These are phyloP conservation scores for Siniperca undulata DNA, from an alignment of 2,797 vertebrate genomes.

Conservation along the genomic window DNA sequence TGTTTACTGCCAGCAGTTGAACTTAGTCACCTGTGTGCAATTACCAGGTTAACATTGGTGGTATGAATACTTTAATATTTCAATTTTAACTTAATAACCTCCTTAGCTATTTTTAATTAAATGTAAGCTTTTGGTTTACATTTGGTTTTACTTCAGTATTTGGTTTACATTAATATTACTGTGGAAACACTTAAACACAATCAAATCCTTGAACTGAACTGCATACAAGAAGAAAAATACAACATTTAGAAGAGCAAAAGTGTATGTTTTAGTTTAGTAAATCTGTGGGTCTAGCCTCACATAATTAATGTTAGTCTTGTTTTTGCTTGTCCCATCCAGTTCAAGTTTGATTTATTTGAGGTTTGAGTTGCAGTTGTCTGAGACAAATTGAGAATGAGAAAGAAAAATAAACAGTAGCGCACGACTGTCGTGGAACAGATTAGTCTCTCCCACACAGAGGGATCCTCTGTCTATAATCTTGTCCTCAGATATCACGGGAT, in stretches of 20 bases:
- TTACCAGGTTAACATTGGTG: neutral
- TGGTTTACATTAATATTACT: neutral
- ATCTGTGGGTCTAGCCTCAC: neutral
- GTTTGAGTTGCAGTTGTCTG: constrained; percentile 31
- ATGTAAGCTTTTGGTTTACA: too few species aligned
- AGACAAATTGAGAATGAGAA: constrained; percentile 40
- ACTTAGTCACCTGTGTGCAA: neutral
- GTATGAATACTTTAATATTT: neutral
- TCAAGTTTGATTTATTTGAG: constrained; percentile 50
- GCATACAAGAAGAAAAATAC: neutral
- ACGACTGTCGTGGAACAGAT: constrained; percentile 1
- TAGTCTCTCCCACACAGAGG: neutral
- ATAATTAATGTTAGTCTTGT: neutral
- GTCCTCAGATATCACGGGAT: neutral
- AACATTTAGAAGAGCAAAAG: neutral
- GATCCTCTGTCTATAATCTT: neutral
- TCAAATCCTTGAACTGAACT: neutral
- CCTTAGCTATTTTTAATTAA: neutral
- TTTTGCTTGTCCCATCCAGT: constrained; percentile 7
- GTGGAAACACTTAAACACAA: neutral
- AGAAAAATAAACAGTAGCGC: constrained; percentile 59
- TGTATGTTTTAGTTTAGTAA: neutral
- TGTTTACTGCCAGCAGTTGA: neutral
- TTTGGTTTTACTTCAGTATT: neutral
- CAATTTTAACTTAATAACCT: neutral